Evolutionary conservation across 2,888 invertebrate species (phyloP), one percentile per base, ranked within the genome.

Genomic region (Ariolimax columbianus): DNA sequence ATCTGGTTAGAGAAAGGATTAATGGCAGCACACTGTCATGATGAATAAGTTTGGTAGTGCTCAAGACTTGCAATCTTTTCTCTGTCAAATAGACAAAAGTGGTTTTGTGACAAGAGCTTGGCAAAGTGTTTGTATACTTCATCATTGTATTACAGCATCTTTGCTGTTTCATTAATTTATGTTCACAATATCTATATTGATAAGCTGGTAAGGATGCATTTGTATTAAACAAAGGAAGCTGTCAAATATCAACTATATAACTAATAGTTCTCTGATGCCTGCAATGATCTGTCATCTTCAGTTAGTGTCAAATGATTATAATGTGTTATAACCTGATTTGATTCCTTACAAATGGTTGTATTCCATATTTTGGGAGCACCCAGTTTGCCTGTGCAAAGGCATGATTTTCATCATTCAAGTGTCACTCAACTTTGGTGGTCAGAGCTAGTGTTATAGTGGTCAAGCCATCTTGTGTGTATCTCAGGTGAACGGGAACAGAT

Each of bases 11-110:
- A 66, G 43, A 43, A 43, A 43, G 63, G 75, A 59, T 59, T 80
- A 84, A 84, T n/a, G 84, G 84, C 84, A 84, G 84, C 84, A 84
- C 0, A 78, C 70, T 68, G 68, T 79, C 78, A 72, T 77, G 83
- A 77, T 40, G 36, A 59, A 30, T 43, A 30, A 70, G 40, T 55
- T 82, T 30, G 82, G 47, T 43, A 47, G 2, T 40, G n/a, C 43
- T 80, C 11, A 30, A 55, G 30, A 26, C 36, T 47, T 33, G 3
- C 3, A 33, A 33, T 33, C 2, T 77, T 77, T 51, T n/a, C 26
- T 47, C 19, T 55, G 19, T 47, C 6, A 55, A 30, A 72, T 4
- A n/a, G 30, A 47, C 43, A 75, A 40, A 75, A 47, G 26, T 63
- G 59, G 23, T 55, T 55, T 55, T 55, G 23, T 19, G 11, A 63